Evolutionary conservation across 35 echinoderm and acorn worm species (phyloP).

Genomic region (Heliocidaris tuberculata): DNA sequence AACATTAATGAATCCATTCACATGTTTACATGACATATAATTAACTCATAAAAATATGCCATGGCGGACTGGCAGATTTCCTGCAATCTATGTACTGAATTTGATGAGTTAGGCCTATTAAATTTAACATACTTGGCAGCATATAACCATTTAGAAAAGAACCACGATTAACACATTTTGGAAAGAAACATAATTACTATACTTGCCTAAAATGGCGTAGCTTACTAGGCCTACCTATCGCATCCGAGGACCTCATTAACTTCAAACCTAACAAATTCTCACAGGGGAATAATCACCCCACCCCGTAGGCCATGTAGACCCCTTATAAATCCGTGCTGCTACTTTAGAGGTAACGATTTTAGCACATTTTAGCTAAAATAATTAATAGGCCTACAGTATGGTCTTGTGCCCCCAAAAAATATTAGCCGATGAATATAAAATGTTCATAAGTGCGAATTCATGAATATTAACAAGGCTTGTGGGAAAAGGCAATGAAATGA

Average conservation of each 20-base stretch:
- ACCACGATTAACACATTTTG: not conserved
- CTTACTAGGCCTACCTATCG: not conserved
- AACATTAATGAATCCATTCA: too few species aligned
- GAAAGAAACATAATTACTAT: not conserved
- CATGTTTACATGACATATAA: too few species aligned
- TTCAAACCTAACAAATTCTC: too few species aligned
- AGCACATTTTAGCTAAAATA: not conserved
- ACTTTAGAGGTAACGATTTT: not conserved
- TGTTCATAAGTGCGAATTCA: not conserved
- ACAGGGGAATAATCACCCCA: too few species aligned
- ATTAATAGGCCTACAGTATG: not conserved
- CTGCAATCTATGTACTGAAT: too few species aligned
- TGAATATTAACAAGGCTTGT: not conserved
- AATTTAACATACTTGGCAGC: too few species aligned
- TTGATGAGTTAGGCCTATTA: too few species aligned
- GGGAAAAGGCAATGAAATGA: not conserved
- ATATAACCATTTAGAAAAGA: too few species aligned
- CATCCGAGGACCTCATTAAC: not conserved
- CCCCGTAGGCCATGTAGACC: too few species aligned
- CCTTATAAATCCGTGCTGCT: too few species aligned
- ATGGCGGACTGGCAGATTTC: too few species aligned
- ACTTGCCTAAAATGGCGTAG: not conserved
- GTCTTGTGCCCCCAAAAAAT: not conserved
- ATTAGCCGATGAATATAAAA: not conserved
- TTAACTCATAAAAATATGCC: too few species aligned